Evolutionary conservation across 2,888 invertebrate species (phyloP).

Genomic region (Clepsis dumicolana): DNA sequence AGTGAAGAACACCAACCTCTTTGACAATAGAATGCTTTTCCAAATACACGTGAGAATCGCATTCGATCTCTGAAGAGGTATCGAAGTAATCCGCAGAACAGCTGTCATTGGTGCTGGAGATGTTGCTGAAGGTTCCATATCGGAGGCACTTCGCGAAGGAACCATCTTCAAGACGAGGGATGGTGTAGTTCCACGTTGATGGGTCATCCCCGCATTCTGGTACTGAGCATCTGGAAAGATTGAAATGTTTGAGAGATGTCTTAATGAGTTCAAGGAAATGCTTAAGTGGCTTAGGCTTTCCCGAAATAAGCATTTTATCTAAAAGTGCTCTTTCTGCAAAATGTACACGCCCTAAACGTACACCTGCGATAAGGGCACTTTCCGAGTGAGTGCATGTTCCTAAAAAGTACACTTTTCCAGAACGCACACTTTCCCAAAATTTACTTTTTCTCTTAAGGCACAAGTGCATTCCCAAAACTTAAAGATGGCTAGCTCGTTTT

Average conservation of each 20-base stretch:
- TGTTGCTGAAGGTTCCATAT: slow-evolving; percentile 67
- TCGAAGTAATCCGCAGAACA: slow-evolving; percentile 73
- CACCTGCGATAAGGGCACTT: too few species aligned
- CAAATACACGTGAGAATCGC: slow-evolving; percentile 73
- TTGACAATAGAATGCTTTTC: slow-evolving; percentile 80
- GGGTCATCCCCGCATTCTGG: slow-evolving; percentile 73
- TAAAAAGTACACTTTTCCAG: too few species aligned
- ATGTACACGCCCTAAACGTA: too few species aligned
- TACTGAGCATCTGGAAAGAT: slow-evolving; percentile 69
- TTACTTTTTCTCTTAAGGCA: too few species aligned
- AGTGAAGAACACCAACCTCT: slow-evolving; percentile 62
- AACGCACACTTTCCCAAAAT: too few species aligned
- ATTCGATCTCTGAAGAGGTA: slow-evolving; percentile 66
- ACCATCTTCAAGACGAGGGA: slow-evolving; percentile 69
- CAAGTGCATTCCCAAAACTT: too few species aligned
- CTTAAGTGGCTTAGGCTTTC: too few species aligned
- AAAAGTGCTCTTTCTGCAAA: too few species aligned
- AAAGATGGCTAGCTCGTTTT: too few species aligned
- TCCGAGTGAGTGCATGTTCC: too few species aligned
- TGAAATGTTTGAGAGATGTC: background rate
- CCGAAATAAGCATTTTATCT: too few species aligned
- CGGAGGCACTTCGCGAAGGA: slow-evolving; percentile 68
- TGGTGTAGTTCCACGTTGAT: slow-evolving; percentile 67
- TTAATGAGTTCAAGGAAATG: too few species aligned
- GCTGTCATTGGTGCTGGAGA: slow-evolving; percentile 52